Percentiles rank a stretch among this genome's conserved stretches.
Conservation (phyloP, 2,797 vertebrate genomes). For the Mus caroli region DNA sequence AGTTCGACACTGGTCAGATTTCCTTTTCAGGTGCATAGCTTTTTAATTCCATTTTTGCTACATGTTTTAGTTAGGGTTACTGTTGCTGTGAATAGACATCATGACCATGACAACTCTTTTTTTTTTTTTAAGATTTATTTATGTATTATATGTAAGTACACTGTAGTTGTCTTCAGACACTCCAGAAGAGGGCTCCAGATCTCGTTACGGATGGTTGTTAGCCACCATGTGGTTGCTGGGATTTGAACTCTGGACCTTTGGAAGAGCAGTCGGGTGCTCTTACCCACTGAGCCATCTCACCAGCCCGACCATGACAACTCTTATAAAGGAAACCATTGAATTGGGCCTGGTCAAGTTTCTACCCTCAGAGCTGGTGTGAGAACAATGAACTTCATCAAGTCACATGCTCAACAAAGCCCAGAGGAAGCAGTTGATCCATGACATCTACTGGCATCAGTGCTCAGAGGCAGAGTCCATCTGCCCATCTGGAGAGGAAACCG, state of each 20-base stretch:
- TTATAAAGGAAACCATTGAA: background rate
- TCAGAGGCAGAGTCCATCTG: background rate
- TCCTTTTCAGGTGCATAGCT: background rate
- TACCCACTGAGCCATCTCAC: too few relatives aligned
- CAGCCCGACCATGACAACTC: background rate
- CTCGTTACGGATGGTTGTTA: too few relatives aligned
- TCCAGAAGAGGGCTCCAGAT: too few relatives aligned
- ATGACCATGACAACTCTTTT: background rate
- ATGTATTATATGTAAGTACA: too few relatives aligned
- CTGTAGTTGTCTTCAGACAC: too few relatives aligned
- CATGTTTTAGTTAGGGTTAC: background rate
- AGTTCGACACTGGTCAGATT: background rate
- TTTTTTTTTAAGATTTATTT: too few relatives aligned
- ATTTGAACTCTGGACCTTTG: too few relatives aligned
- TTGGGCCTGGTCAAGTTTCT: background rate
- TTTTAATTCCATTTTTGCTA: background rate
- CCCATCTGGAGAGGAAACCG: background rate
- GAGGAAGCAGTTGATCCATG: background rate
- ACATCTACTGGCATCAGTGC: background rate
- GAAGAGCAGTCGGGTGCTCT: too few relatives aligned
- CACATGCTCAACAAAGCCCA: background rate
- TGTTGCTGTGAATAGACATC: background rate
- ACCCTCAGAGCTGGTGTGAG: background rate
- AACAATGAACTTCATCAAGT: background rate
- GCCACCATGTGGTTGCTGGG: too few relatives aligned